phyloP scores from a whole-genome alignment of 2,888 invertebrate species.

The Morpho helenor region DNA sequence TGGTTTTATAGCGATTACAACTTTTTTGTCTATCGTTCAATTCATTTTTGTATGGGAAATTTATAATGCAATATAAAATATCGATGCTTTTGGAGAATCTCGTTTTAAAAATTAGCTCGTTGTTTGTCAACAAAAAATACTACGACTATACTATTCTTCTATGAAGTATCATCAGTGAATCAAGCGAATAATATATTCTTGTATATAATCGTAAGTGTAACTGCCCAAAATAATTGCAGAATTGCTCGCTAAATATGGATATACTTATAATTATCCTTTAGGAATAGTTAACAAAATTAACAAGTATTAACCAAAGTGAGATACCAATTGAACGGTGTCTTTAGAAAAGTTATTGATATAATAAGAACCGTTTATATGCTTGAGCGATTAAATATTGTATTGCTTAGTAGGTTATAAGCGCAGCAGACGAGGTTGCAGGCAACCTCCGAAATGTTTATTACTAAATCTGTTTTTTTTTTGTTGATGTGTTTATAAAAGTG shows the following conservation, averaged over 20 bases:
- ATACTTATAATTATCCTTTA: background rate
- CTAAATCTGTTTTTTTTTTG: background rate
- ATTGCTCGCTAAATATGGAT: background rate
- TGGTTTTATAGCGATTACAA: too few species aligned
- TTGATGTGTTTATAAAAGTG: background rate
- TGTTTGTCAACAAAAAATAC: too few species aligned
- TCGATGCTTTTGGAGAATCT: too few species aligned
- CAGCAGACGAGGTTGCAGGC: background rate
- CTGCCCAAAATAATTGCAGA: background rate
- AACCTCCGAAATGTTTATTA: background rate
- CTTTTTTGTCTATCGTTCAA: too few species aligned
- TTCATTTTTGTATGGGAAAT: too few species aligned
- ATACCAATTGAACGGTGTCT: background rate
- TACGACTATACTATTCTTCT: too few species aligned
- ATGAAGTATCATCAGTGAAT: too few species aligned
- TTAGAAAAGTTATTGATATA: background rate
- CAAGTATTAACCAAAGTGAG: background rate
- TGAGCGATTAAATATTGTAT: background rate
- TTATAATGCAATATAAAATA: too few species aligned
- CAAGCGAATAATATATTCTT: too few species aligned
- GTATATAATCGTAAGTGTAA: too few species aligned
- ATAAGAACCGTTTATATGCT: background rate
- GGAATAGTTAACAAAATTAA: background rate
- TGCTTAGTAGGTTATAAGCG: constrained; percentile 1
- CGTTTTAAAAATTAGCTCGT: too few species aligned